Evolutionary conservation across 2,888 invertebrate species (phyloP).

Genomic region (Nudaria mundana): DNA sequence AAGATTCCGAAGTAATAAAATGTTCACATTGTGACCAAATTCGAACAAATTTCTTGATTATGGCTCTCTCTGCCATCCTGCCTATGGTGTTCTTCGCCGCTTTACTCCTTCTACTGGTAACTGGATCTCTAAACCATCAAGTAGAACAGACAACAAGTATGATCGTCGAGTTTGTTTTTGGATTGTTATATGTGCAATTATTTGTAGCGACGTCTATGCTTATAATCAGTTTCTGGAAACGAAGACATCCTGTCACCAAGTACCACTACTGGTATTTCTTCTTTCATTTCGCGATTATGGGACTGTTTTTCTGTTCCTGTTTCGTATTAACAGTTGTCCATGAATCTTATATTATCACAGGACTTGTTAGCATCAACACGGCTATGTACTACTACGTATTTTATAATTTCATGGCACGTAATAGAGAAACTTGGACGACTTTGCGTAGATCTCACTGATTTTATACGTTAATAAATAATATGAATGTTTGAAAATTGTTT

Average conservation of each 20-base stretch:
- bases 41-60: conserved; percentile 44
- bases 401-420: conserved; percentile 37
- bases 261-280: conserved; percentile 53
- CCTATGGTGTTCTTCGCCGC: conserved; percentile 56
- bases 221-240: conserved; percentile 44
- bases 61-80: conserved; percentile 53
- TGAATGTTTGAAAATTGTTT: conserved; percentile 27
- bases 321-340: conserved; percentile 45
- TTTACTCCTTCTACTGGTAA: conserved; percentile 41
- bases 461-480: conserved; percentile 29
- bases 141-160: conserved; percentile 32
- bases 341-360: conserved; percentile 32
- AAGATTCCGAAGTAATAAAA: conserved; percentile 47
- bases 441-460: conserved; percentile 42
- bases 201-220: conserved; percentile 54
- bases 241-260: conserved; percentile 41
- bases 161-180: conserved; percentile 52
- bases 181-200: conserved; percentile 52
- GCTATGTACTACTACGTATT: conserved; percentile 42
- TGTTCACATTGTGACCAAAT: conserved; percentile 50
- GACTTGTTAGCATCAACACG: conserved; percentile 33
- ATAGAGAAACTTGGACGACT: conserved; percentile 33
- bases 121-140: conserved; percentile 27
- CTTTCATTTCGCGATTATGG: conserved; percentile 48
- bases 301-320: conserved; percentile 40